These are phyloP conservation scores for Neodiprion fabricii DNA, from an alignment of 1,140 invertebrate genomes.

Conservation along the genomic window DNA sequence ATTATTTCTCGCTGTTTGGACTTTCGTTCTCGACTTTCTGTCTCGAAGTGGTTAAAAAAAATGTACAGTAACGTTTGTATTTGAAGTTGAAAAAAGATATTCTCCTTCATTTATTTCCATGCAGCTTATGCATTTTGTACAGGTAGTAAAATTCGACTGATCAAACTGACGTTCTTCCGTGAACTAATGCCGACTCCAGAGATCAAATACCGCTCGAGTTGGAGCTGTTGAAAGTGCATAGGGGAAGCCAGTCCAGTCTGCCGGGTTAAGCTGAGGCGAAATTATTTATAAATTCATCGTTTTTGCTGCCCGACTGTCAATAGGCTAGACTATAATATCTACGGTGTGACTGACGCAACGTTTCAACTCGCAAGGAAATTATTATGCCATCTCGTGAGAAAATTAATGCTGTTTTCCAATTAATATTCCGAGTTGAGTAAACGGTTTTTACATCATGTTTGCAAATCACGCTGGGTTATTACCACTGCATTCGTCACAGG, in stretches of 20 bases:
- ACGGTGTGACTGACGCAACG: not conserved
- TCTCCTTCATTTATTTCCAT: too few species aligned
- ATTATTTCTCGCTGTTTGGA: too few species aligned
- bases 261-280: not conserved
- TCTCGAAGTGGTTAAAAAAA: too few species aligned
- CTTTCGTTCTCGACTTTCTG: too few species aligned
- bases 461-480: not conserved
- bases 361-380: not conserved
- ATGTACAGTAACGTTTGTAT: too few species aligned
- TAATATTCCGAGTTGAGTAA: not conserved
- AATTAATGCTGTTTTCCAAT: not conserved
- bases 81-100: too few species aligned
- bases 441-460: not conserved
- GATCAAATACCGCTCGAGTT: not conserved
- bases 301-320: not conserved
- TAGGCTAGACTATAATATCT: too few species aligned
- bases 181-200: too few species aligned
- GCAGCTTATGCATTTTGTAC: too few species aligned
- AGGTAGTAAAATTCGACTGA: too few species aligned
- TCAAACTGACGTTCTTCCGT: too few species aligned
- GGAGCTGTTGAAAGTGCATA: not conserved
- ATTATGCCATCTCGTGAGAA: not conserved
- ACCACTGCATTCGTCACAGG: not conserved
- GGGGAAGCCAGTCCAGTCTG: not conserved
- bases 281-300: conserved; percentile 6